Percentiles rank a stretch among this genome's conserved stretches.
Evolutionary conservation across 2,797 vertebrate genomes (phyloP).

Genomic region (Typhlichthys eigenmanni): DNA sequence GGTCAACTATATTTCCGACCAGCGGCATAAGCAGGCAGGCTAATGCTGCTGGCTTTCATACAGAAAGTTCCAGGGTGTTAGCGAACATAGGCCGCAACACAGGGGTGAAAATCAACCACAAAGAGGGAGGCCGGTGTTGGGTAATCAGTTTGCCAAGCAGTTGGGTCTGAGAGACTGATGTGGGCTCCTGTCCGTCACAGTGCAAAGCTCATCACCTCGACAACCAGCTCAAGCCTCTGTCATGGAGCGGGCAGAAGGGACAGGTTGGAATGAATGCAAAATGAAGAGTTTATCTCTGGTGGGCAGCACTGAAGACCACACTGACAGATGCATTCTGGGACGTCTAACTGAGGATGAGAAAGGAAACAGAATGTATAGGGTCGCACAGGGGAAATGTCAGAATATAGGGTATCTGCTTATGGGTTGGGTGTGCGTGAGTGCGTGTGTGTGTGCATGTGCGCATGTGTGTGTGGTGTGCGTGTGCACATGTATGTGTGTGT

Average conservation of each 20-base stretch:
- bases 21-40: conserved; percentile 29
- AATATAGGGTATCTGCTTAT: neutral
- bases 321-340: conserved; percentile 59
- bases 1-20: neutral
- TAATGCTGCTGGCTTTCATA: conserved; percentile 8
- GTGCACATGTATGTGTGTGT: conserved; percentile 15
- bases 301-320: conserved; percentile 7
- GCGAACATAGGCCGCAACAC: conserved; percentile 64
- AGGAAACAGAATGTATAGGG: conserved; percentile 30
- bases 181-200: conserved; percentile 55
- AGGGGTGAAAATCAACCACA: conserved; percentile 88
- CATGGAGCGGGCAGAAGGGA: neutral
- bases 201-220: conserved; percentile 82
- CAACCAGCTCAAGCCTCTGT: conserved; percentile 49
- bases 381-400: neutral
- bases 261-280: conserved; percentile 68
- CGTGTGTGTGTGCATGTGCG: neutral
- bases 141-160: conserved; percentile 81
- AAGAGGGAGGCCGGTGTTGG: conserved; percentile 72
- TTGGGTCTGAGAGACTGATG: conserved; percentile 89
- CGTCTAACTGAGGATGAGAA: conserved; percentile 41
- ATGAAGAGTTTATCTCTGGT: conserved; percentile 17
- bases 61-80: conserved; percentile 9
- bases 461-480: neutral
- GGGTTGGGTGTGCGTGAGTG: neutral